Conservation (phyloP, 1,140 invertebrate genomes). For the Linepithema humile region DNA sequence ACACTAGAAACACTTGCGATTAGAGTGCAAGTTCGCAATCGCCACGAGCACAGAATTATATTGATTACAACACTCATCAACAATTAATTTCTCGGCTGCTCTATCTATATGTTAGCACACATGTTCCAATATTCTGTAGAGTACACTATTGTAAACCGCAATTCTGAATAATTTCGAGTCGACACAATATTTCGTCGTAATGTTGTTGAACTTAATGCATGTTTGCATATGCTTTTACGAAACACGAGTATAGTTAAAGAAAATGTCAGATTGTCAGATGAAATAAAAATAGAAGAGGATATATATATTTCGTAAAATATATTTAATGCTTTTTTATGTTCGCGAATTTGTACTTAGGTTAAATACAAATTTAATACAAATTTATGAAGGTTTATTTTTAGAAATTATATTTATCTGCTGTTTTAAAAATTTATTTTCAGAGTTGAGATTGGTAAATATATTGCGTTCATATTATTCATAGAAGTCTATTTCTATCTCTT, state of each 20-base stretch:
- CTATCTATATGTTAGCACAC: conserved; percentile 33
- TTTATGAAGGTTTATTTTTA: too few species aligned
- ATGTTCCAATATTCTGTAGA: conserved; percentile 34
- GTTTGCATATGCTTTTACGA: neutral
- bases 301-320: too few species aligned
- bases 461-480: too few species aligned
- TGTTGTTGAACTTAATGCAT: conserved; percentile 19
- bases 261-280: too few species aligned
- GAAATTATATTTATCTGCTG: too few species aligned
- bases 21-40: conserved; percentile 56
- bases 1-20: conserved; percentile 64
- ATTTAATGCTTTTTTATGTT: too few species aligned
- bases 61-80: conserved; percentile 63
- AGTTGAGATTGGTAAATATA: too few species aligned
- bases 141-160: conserved; percentile 34
- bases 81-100: conserved; percentile 66
- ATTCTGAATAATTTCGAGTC: conserved; percentile 35
- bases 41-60: conserved; percentile 40
- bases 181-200: conserved; percentile 28
- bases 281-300: too few species aligned
- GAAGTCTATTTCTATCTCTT: neutral
- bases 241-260: neutral
- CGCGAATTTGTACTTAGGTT: too few species aligned
- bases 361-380: too few species aligned
- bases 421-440: too few species aligned